phyloP scores from a whole-genome alignment of 2,797 vertebrate species.

The Eupleurogrammus muticus region DNA sequence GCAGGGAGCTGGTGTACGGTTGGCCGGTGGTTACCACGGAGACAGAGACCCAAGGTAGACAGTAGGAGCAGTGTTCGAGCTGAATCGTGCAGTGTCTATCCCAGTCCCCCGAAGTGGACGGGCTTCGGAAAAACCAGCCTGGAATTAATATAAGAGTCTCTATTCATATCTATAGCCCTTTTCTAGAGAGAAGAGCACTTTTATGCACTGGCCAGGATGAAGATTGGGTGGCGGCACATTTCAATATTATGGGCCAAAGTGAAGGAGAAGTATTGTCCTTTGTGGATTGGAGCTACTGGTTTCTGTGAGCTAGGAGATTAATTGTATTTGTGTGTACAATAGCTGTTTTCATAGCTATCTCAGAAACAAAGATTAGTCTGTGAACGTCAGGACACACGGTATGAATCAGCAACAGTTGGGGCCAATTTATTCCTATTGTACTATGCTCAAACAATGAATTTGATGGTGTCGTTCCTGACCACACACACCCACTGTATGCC shows the following conservation, averaged over 20 bases:
- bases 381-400: slow-evolving; percentile 62
- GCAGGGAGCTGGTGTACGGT: slow-evolving; percentile 40
- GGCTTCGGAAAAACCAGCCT: slow-evolving; percentile 64
- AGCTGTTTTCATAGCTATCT: slow-evolving; percentile 55
- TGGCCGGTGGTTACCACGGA: slow-evolving; percentile 72
- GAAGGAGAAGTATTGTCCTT: slow-evolving; percentile 52
- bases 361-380: slow-evolving; percentile 66
- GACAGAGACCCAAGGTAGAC: slow-evolving; percentile 80
- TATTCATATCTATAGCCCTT: slow-evolving; percentile 66
- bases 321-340: slow-evolving; percentile 63
- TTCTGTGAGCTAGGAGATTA: slow-evolving; percentile 37
- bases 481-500: slow-evolving; percentile 1
- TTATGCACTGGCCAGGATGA: slow-evolving; percentile 35
- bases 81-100: slow-evolving; percentile 82
- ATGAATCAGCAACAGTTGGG: slow-evolving; percentile 58
- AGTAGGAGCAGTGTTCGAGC: slow-evolving; percentile 83
- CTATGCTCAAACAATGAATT: slow-evolving; percentile 29
- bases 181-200: slow-evolving; percentile 55
- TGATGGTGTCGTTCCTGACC: slow-evolving; percentile 41
- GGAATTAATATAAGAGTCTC: slow-evolving; percentile 71
- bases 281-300: slow-evolving; percentile 49
- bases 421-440: slow-evolving; percentile 47
- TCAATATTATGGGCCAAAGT: slow-evolving; percentile 54
- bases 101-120: slow-evolving; percentile 47
- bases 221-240: slow-evolving; percentile 42